These are phyloP conservation scores for Lepidocolaptes lacrymiger DNA, from an alignment of 2,797 vertebrate genomes.

Conservation along the genomic window DNA sequence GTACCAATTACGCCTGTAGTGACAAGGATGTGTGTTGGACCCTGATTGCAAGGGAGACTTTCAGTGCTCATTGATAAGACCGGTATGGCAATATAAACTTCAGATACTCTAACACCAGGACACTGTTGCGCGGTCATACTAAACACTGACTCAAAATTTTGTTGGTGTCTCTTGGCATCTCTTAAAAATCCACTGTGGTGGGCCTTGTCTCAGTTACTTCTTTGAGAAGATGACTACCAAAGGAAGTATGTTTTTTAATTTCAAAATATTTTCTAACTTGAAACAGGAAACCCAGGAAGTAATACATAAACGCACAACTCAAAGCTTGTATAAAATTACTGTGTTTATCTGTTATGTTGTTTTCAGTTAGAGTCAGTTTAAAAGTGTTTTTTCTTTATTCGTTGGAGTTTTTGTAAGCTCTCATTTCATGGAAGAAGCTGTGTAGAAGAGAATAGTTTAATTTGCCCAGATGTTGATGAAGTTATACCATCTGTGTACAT, in stretches of 20 bases:
- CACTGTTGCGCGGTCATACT: fast-evolving
- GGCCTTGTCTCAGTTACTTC: neutral
- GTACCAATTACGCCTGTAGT: neutral
- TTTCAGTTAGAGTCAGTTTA: neutral
- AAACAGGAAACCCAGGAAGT: neutral
- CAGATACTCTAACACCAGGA: neutral
- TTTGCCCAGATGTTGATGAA: neutral
- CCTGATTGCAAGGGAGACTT: neutral
- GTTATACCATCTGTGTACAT: fast-evolving
- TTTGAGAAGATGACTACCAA: neutral
- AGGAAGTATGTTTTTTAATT: neutral
- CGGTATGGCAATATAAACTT: neutral
- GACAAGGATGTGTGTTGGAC: neutral
- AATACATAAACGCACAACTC: neutral
- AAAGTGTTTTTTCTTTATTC: neutral
- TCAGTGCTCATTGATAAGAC: neutral
- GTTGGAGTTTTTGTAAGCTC: neutral
- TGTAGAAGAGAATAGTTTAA: neutral
- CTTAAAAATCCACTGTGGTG: neutral
- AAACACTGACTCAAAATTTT: neutral
- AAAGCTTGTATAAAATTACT: neutral
- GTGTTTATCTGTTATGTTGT: neutral
- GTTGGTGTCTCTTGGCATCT: neutral
- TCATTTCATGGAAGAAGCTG: neutral
- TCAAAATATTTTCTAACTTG: neutral